Conservation (phyloP, 1,140 invertebrate species). For the Bombus fervidus region DNA sequence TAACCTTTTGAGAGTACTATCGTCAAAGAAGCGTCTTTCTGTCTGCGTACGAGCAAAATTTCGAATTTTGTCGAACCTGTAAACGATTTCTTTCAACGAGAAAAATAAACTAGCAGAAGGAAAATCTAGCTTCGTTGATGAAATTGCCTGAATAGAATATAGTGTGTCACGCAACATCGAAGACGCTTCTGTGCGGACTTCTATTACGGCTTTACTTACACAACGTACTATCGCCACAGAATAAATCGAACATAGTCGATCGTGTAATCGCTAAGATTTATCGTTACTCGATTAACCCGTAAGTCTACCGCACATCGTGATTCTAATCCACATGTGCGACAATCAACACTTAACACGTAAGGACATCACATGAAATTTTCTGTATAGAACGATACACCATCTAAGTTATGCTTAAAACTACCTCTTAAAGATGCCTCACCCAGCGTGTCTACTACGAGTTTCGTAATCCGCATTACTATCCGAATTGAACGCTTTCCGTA, state of each 20-base stretch:
- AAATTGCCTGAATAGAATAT: neutral
- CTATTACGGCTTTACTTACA: constrained; percentile 1
- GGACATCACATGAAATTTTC: constrained; percentile 72
- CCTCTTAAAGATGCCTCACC: constrained; percentile 51
- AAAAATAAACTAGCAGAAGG: neutral
- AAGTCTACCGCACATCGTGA: constrained; percentile 57
- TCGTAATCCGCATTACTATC: constrained; percentile 4
- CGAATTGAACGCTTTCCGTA: neutral
- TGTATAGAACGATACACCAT: constrained; percentile 56
- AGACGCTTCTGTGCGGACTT: neutral
- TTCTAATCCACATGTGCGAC: constrained; percentile 62
- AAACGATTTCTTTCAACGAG: neutral
- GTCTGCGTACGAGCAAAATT: neutral
- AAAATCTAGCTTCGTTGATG: neutral
- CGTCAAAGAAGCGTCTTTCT: constrained; percentile 7
- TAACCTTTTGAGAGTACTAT: neutral
- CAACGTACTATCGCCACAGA: constrained; percentile 22
- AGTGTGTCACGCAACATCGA: neutral
- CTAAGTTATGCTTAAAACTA: constrained; percentile 54
- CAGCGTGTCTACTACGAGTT: constrained; percentile 22
- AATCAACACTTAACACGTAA: constrained; percentile 73
- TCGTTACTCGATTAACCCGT: constrained; percentile 51
- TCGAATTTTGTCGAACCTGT: neutral
- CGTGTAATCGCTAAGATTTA: constrained; percentile 45
- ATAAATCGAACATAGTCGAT: constrained; percentile 41